phyloP scores from a whole-genome alignment of 2,797 vertebrate genomes.

The Eulemur coronatus region DNA sequence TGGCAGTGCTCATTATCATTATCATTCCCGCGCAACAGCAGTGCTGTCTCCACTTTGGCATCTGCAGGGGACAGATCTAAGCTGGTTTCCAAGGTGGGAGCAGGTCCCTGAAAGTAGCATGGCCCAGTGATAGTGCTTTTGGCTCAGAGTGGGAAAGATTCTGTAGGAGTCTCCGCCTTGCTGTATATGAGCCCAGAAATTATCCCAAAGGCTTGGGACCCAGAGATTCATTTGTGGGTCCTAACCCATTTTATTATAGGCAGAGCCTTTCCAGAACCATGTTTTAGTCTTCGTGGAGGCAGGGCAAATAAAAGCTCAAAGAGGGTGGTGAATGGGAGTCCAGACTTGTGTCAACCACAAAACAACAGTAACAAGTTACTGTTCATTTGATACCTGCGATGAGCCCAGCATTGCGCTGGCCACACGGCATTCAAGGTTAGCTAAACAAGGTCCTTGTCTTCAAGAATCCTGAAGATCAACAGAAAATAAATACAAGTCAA shows the following conservation, averaged over 20 bases:
- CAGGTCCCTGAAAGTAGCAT: background rate
- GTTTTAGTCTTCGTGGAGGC: background rate
- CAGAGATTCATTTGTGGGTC: background rate
- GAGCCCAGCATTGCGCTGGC: background rate
- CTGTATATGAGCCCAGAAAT: background rate
- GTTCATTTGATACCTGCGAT: background rate
- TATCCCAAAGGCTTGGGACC: background rate
- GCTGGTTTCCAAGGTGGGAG: background rate
- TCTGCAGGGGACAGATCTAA: background rate
- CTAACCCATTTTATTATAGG: background rate
- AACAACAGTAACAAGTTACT: background rate
- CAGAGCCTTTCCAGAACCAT: background rate
- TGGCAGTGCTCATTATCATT: background rate
- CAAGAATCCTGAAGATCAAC: background rate
- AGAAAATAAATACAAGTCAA: constrained; percentile 14
- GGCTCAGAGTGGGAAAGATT: background rate
- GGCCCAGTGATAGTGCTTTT: background rate
- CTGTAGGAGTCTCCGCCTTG: background rate
- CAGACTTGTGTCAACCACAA: background rate
- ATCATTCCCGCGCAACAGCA: background rate
- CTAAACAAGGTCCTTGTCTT: background rate
- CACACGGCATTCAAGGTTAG: background rate
- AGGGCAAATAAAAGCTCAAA: background rate
- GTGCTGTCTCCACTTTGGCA: background rate
- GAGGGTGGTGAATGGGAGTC: background rate